Base-by-base conservation (phyloP, 35 echinoderm and acorn worm species). In the Holothuria glaberrima region DNA sequence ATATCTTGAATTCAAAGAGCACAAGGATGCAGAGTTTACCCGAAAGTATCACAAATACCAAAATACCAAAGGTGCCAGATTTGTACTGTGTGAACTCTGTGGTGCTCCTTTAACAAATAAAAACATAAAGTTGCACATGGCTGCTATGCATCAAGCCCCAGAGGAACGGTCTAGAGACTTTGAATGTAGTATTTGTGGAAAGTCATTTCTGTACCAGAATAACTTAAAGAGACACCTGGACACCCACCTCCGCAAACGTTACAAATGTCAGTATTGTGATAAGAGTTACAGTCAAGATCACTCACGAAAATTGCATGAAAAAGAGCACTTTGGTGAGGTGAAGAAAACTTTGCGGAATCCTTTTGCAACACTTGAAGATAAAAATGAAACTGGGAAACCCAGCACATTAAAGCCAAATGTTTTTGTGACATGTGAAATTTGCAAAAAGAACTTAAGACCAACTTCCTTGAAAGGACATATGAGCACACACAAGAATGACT, bases 271-370 rank as follows among this genome's bases (percentile, higher is more conserved):
- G 33, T 84, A 84, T 46, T 84, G 80, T 63, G 14, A 31, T 54
- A 84, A 84, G 36, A 84, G 54, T 59, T 84, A 84, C 80, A 84
- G 80, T 30, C 80, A 84, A 56, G 80, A 84, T 84, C 80, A 84
- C 30, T 61, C 80, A 21, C 48, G 80, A 29, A 84, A 84, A 62
- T 28, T 56, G 30, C 80, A 84, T 29, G 80, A 84, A 38, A 59
- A 28, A 27, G 54, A 27, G 46, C 80, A 84, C 24, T 84, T 63
- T 19, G 80, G 80, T 5, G 59, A 84, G 57, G 18, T 25, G 22
- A 59, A 63, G 20, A 59, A 30, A 46, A 84, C 80, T 33, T 63
- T 84, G 46, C 27, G 80, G 26, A 84, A 84, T 54, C 80, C 80
- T 6, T 84, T 84, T 63, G 80, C 80, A 14, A 57, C 30, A 6